These are phyloP conservation scores for Cuniculus paca DNA, from an alignment of 2,797 vertebrate genomes.

Conservation along the genomic window DNA sequence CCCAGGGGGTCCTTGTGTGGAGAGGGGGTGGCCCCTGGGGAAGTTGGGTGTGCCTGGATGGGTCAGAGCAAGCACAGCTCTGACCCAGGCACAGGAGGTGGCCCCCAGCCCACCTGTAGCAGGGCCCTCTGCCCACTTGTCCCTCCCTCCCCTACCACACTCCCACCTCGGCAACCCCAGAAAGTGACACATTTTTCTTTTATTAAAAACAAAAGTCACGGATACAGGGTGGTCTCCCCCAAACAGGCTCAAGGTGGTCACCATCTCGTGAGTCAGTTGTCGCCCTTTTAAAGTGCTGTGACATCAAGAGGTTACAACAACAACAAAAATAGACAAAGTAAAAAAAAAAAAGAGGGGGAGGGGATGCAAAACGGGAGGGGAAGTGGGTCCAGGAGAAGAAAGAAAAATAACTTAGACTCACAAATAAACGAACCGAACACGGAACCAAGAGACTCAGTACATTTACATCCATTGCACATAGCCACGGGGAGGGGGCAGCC, in stretches of 20 bases:
- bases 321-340: conserved; percentile 44
- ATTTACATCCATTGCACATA: conserved; percentile 96
- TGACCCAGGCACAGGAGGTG: neutral
- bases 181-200: conserved; percentile 75
- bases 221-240: conserved; percentile 85
- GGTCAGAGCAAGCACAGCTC: neutral
- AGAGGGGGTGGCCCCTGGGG: neutral
- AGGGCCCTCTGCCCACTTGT: rapidly evolving
- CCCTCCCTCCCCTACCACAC: neutral
- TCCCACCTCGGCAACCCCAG: conserved; percentile 11
- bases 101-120: neutral
- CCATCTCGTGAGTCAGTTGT: conserved; percentile 81
- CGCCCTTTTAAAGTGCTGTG: conserved; percentile 96
- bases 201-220: conserved; percentile 88
- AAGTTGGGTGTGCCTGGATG: neutral
- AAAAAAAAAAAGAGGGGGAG: neutral
- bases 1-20: neutral
- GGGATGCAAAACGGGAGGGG: conserved; percentile 29
- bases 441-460: conserved; percentile 92
- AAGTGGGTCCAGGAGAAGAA: neutral
- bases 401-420: conserved; percentile 89
- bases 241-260: conserved; percentile 80
- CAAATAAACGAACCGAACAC: conserved; percentile 89
- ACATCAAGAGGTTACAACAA: conserved; percentile 90
- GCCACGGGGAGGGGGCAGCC: conserved; percentile 88